These are phyloP conservation scores for Trissolcus basalis DNA, from an alignment of 1,140 invertebrate species.

Conservation along the genomic window DNA sequence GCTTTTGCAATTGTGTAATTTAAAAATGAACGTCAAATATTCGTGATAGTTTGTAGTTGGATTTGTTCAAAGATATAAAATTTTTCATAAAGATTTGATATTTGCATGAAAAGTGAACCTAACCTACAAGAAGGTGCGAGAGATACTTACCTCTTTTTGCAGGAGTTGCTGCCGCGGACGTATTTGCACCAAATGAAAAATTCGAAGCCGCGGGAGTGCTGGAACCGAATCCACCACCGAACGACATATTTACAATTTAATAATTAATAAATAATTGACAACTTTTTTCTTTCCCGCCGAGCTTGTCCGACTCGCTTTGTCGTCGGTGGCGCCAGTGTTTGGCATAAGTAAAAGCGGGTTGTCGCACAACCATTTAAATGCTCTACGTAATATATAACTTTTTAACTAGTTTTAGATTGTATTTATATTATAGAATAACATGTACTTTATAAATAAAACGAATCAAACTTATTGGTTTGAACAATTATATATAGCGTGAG, in stretches of 20 bases:
- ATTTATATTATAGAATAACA: no score
- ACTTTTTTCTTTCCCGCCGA: constrained; percentile 37
- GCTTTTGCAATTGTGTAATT: no score
- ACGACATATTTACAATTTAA: constrained; percentile 66
- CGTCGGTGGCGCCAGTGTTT: no score
- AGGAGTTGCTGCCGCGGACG: constrained; percentile 64
- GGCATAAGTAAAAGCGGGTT: no score
- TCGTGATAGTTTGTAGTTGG: no score
- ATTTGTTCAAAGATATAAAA: no score
- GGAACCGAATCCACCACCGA: constrained; percentile 67
- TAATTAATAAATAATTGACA: constrained; percentile 7
- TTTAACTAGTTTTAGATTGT: no score
- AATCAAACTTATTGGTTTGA: no score
- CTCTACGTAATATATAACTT: no score
- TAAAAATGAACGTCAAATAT: not conserved
- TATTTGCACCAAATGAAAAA: constrained; percentile 67
- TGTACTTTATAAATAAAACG: no score
- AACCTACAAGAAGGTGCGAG: not conserved
- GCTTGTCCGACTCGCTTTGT: not conserved
- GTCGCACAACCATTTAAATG: no score
- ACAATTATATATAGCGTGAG: no score
- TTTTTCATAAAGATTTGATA: constrained; percentile 1
- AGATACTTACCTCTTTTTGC: constrained; percentile 68
- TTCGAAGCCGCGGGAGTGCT: constrained; percentile 62
- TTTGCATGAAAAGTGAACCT: constrained; percentile 40